Evolutionary conservation across 2,888 invertebrate species (phyloP), one percentile per base, ranked within the genome.

Genomic region (Cataglyphis rosenhaueri): DNA sequence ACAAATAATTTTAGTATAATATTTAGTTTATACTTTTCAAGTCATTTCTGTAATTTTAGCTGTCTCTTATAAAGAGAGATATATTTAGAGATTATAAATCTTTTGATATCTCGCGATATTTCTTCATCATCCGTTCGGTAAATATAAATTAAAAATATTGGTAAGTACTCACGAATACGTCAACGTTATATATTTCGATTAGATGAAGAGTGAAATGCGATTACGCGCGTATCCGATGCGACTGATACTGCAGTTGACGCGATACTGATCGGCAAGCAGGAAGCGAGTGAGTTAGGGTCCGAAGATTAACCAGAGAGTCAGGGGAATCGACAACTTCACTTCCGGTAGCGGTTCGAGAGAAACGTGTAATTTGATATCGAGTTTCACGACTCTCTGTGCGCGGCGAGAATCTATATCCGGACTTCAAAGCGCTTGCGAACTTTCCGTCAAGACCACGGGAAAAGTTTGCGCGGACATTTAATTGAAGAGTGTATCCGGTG

Each of bases 311-410:
- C 64, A 9, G 57, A 35, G 18, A 59, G 61, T 59, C n/a, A 21
- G 44, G 61, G 66, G 52, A 76, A 25, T 12, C 66, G 66, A 44
- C n/a, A 65, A 71, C 41, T 35, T 57, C 48, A 29, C 35, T 59
- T 48, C 52, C 68, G 61, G 38, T 78, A 41, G n/a, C 48, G 21
- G 21, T 59, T 65, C 44, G 52, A 18, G 75, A 73, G 71, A 74
- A 78, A 76, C 59, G 68, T 55, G 76, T 86, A 86, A 86, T 86
- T 86, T 83, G 81, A 86, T 83, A 76, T 74, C 79, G 74, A 86
- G 79, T 86, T 86, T 71, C 74, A 61, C 48, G 59, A 59, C 35
- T 55, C 57, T 59, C 48, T 8, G n/a, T 52, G n/a, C n/a, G 3
- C 68, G 75, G 70, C 65, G 71, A 52, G 48, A 71, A 83, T 84